Evolutionary conservation across 2,113 vertebrate genomes (phyloP), one percentile per base, ranked within the genome.

Genomic region (Okapia johnstoni): DNA sequence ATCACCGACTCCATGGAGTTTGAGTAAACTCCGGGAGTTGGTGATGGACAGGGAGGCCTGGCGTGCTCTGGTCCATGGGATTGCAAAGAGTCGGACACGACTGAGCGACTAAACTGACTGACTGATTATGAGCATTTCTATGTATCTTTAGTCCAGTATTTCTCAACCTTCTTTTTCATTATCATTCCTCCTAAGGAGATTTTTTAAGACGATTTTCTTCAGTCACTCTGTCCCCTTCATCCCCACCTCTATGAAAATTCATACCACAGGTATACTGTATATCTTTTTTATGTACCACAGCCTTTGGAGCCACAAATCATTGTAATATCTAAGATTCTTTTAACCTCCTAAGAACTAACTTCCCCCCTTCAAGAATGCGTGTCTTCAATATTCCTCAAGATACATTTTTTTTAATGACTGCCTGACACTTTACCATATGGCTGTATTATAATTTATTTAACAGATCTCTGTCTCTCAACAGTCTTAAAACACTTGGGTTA

Each of bases 261-360:
- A n/a, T 40, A 6, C 25, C 30, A 13, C 26, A 23, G 6, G 5
- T 28, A 28, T 2, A 0, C 13, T 61, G 9, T 87, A 0, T 16
- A 6, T 73, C 30, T 57, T 57, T 6, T 48, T 4, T 36, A 55
- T 50, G 26, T n/a, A 4, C 70, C 17, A 6, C n/a, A 43, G 61
- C 28, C 83, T 80, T 36, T 66, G 48, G 25, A 46, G 30, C 54
- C 79, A 66, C 57, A 26, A 54, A 50, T 8, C 43, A 15, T 17
- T 43, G 9, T 90, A 58, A 50, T 76, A 50, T 2, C 13, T 73
- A 60, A 63, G 52, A 16, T 57, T 28, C 17, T 79, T 55, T 57
- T 6, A 70, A 40, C 36, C 36, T 23, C 12, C 23, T 54, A 17
- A 86, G 66, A 63, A 28, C 61, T 17, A 76, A 2, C 19, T 33